Evolutionary conservation across 2,113 vertebrate genomes (phyloP).

Genomic region (Larimichthys crocea): DNA sequence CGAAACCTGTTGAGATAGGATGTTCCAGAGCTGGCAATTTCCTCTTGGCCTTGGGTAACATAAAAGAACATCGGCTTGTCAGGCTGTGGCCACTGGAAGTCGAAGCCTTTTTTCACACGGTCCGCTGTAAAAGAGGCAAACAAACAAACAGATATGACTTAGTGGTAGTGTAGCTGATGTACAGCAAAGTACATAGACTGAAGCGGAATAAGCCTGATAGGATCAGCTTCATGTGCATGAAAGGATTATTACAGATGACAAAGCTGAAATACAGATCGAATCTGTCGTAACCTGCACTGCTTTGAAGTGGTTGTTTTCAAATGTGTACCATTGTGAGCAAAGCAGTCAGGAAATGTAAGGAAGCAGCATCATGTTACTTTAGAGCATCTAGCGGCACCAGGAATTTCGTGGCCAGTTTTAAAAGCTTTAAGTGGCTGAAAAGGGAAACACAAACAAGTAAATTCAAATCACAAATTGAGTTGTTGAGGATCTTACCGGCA

Average conservation of each 20-base stretch:
- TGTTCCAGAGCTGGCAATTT: constrained; percentile 96
- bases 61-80: constrained; percentile 99
- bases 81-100: constrained; percentile 97
- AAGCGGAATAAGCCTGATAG: not conserved
- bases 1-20: constrained; percentile 93
- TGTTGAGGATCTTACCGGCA: constrained; percentile 88
- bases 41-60: constrained; percentile 95
- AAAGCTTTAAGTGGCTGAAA: not conserved
- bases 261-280: not conserved
- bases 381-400: not conserved
- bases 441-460: not conserved
- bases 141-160: not conserved
- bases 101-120: constrained; percentile 95
- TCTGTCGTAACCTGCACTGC: not conserved
- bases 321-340: not conserved
- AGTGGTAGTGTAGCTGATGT: not conserved
- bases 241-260: not conserved
- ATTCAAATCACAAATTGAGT: too few species aligned
- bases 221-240: not conserved
- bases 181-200: not conserved
- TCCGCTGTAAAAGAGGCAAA: constrained; percentile 80
- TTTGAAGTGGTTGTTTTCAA: not conserved
- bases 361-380: not conserved
- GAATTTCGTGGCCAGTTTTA: not conserved
- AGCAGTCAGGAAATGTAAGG: not conserved